phyloP scores from a whole-genome alignment of 2,888 invertebrate genomes.

The Hemaris fuciformis region DNA sequence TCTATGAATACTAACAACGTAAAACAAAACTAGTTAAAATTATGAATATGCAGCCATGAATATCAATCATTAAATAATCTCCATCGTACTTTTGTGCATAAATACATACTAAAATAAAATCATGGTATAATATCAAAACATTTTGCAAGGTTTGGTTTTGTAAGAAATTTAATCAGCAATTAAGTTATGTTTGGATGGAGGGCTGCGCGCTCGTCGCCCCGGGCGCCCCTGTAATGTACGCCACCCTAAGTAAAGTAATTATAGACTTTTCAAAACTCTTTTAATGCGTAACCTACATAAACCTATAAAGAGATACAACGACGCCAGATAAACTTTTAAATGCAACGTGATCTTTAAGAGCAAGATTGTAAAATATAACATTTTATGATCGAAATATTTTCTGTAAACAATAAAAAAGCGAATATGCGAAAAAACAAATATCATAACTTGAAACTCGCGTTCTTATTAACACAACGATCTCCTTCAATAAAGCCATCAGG shows the following conservation, averaged over 20 bases:
- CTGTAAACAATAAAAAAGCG: neutral
- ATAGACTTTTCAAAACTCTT: slow-evolving; percentile 20
- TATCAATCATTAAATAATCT: neutral
- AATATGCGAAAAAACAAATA: neutral
- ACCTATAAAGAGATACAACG: slow-evolving; percentile 10
- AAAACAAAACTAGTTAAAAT: neutral
- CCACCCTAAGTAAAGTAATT: slow-evolving; percentile 20
- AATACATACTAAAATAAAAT: neutral
- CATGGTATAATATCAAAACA: slow-evolving; percentile 17
- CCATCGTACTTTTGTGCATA: neutral
- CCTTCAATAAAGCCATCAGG: slow-evolving; percentile 63
- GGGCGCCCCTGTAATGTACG: slow-evolving; percentile 31
- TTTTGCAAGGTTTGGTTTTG: slow-evolving; percentile 23
- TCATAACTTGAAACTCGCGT: slow-evolving; percentile 19
- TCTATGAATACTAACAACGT: neutral
- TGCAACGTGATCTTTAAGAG: slow-evolving; percentile 12
- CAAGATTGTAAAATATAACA: slow-evolving; percentile 14
- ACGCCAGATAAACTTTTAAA: neutral
- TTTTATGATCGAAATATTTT: slow-evolving; percentile 19
- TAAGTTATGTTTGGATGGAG: slow-evolving; percentile 30
- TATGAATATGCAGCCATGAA: neutral
- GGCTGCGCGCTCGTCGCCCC: slow-evolving; percentile 45
- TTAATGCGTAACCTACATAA: slow-evolving; percentile 14
- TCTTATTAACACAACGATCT: slow-evolving; percentile 40
- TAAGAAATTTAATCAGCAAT: slow-evolving; percentile 29